phyloP scores from a whole-genome alignment of 2,113 vertebrate species.

The Rhea pennata region DNA sequence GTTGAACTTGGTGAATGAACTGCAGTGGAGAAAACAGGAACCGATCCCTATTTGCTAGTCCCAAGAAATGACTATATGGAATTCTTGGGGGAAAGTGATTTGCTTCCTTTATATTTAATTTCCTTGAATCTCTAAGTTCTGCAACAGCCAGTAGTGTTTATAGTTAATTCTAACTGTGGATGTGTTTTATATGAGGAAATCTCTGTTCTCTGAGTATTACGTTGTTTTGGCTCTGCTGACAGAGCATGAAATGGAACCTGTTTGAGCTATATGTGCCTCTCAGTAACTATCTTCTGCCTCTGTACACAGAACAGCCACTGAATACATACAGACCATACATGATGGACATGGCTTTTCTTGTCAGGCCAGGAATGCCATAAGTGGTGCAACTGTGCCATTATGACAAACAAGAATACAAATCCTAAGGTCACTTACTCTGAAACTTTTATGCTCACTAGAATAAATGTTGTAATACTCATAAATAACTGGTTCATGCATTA shows the following conservation, averaged over 20 bases:
- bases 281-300: conserved; percentile 28
- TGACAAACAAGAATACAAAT: conserved; percentile 78
- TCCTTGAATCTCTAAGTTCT: background rate
- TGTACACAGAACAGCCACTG: conserved; percentile 68
- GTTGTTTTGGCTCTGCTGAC: background rate
- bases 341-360: conserved; percentile 74
- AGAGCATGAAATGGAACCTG: background rate
- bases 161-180: background rate
- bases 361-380: conserved; percentile 64
- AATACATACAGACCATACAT: conserved; percentile 75
- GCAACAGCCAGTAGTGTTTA: background rate
- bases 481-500: conserved; percentile 92
- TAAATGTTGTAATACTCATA: conserved; percentile 53
- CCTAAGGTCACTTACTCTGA: conserved; percentile 58
- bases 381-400: conserved; percentile 68
- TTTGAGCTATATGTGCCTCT: background rate
- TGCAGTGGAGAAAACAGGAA: background rate
- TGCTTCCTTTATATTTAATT: background rate
- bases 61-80: background rate
- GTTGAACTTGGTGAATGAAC: background rate
- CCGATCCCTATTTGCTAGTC: background rate
- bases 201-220: background rate
- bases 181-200: background rate
- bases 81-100: background rate
- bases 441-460: conserved; percentile 44